phyloP scores from a whole-genome alignment of 2,113 vertebrate genomes.

The Pavo muticus region DNA sequence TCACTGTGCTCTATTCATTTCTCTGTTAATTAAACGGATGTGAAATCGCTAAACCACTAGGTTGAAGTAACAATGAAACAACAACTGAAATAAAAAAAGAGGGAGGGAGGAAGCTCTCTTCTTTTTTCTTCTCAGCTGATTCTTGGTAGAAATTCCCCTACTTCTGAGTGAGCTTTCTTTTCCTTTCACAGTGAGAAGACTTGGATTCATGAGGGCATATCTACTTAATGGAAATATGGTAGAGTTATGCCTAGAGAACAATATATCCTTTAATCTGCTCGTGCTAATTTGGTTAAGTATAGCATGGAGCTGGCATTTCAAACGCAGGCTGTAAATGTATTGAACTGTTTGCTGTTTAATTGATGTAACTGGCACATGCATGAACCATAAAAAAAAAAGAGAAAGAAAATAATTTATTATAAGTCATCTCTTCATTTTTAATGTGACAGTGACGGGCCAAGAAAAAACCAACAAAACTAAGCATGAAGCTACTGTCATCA shows the following conservation, averaged over 20 bases:
- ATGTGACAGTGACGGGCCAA: background rate
- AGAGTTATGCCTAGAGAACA: slow-evolving; percentile 74
- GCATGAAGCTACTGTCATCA: background rate
- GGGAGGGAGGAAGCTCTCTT: background rate
- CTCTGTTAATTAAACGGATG: slow-evolving; percentile 75
- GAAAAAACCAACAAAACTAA: background rate
- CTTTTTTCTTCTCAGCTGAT: slow-evolving; percentile 57
- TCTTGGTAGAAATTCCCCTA: slow-evolving; percentile 56
- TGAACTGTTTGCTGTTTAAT: slow-evolving; percentile 74
- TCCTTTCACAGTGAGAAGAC: slow-evolving; percentile 58
- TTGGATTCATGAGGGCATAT: slow-evolving; percentile 50
- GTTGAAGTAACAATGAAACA: slow-evolving; percentile 66
- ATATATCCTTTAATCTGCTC: slow-evolving; percentile 73
- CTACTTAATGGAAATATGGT: slow-evolving; percentile 65
- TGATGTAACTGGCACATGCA: slow-evolving; percentile 70
- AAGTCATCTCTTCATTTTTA: slow-evolving; percentile 46
- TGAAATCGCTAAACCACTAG: slow-evolving; percentile 68
- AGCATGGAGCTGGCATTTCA: slow-evolving; percentile 73
- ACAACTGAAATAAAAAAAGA: slow-evolving; percentile 45
- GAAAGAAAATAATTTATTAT: slow-evolving; percentile 43
- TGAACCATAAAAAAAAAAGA: slow-evolving; percentile 44
- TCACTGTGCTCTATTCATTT: slow-evolving; percentile 62
- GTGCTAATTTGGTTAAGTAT: slow-evolving; percentile 73
- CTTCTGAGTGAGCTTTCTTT: slow-evolving; percentile 41
- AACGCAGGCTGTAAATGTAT: slow-evolving; percentile 74